phyloP scores from a whole-genome alignment of 2,797 vertebrate genomes.

The Acridotheres tristis region DNA sequence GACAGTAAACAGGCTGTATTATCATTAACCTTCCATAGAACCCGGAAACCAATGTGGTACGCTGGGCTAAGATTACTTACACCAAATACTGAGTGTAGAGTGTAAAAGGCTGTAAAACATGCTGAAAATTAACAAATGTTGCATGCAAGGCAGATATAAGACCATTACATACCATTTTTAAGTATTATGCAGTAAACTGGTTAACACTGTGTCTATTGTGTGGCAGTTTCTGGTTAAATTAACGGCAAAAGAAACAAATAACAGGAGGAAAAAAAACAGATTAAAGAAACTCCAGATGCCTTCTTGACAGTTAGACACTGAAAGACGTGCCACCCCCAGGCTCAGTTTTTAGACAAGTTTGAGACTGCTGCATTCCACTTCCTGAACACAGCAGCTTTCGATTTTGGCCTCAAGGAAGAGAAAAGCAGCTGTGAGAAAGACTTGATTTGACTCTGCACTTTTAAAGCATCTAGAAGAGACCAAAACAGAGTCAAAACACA shows the following conservation, averaged over 20 bases:
- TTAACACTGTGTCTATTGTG: background rate
- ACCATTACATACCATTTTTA: background rate
- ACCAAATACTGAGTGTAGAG: background rate
- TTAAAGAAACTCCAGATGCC: background rate
- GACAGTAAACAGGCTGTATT: background rate
- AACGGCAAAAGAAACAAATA: background rate
- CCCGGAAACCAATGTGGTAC: accelerated
- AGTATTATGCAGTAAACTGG: background rate
- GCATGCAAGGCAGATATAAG: background rate
- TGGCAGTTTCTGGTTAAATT: background rate
- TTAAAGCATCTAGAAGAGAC: background rate
- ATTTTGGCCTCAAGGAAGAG: background rate
- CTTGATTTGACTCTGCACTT: background rate
- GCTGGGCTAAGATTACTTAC: background rate
- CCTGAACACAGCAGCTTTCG: background rate
- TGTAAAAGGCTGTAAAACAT: background rate
- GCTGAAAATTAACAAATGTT: background rate
- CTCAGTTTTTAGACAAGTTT: constrained; percentile 4
- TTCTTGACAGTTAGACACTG: background rate
- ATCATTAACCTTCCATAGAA: background rate
- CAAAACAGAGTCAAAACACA: background rate
- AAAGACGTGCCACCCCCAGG: background rate
- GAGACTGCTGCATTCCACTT: constrained; percentile 29
- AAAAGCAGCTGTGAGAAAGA: background rate
- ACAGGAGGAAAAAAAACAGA: background rate